Evolutionary conservation across 1,140 invertebrate species (phyloP).

Genomic region (Zaprionus africanus): DNA sequence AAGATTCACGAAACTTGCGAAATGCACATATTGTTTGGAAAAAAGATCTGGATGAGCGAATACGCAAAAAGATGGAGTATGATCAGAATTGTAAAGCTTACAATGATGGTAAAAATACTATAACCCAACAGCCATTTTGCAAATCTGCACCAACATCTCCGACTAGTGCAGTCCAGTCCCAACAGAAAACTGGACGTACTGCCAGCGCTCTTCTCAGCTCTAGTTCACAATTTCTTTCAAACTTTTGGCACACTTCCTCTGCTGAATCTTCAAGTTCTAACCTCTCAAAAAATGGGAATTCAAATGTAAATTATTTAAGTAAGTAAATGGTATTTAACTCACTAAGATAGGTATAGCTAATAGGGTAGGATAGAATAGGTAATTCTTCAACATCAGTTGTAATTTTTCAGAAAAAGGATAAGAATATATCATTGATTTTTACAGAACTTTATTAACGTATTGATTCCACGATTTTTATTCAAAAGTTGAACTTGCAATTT

Average conservation of each 20-base stretch:
- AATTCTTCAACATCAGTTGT: too few species aligned
- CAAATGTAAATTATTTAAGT: conserved; percentile 40
- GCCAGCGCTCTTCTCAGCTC: conserved; percentile 73
- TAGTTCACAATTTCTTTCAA: conserved; percentile 88
- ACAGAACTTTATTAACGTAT: too few species aligned
- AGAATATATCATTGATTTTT: too few species aligned
- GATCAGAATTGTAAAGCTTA: conserved; percentile 17
- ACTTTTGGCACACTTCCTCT: conserved; percentile 86
- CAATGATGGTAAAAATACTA: neutral
- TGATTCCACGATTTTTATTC: too few species aligned
- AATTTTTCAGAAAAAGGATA: too few species aligned
- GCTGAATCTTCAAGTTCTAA: conserved; percentile 12
- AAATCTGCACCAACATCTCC: conserved; percentile 65
- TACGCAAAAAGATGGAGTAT: conserved; percentile 57
- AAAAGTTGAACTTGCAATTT: neutral
- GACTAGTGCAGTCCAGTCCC: conserved; percentile 29
- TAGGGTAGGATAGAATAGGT: neutral
- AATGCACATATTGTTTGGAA: conserved; percentile 66
- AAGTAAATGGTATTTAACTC: conserved; percentile 38
- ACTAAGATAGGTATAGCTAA: neutral
- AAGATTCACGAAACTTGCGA: conserved; percentile 44
- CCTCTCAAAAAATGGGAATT: conserved; percentile 25
- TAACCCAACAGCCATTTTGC: neutral
- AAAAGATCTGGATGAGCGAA: conserved; percentile 57
- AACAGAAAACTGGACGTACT: conserved; percentile 30